Percentiles rank a stretch among this genome's conserved stretches.
These are phyloP conservation scores for Schizaphis graminum DNA, from an alignment of 2,888 invertebrate genomes.

Conservation along the genomic window DNA sequence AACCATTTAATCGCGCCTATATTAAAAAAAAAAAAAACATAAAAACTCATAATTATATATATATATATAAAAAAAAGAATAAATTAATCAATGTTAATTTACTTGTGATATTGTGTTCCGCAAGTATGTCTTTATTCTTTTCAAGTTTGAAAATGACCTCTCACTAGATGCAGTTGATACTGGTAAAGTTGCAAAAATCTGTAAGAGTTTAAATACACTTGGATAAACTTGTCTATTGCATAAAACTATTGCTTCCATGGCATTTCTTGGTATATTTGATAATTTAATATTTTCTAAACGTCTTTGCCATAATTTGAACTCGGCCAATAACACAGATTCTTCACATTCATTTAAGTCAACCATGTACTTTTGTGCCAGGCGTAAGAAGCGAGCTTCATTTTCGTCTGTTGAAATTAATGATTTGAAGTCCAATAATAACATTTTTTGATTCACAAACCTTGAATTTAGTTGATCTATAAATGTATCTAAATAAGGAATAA, in stretches of 20 bases:
- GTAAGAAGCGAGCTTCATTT: not conserved
- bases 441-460: slow-evolving; percentile 22
- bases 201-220: not conserved
- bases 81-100: not conserved
- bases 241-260: too few species aligned
- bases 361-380: not conserved
- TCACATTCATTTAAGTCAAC: slow-evolving; percentile 26
- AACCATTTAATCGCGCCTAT: slow-evolving; percentile 18
- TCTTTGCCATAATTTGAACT: slow-evolving; percentile 15
- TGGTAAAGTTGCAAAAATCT: not conserved
- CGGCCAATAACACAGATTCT: slow-evolving; percentile 29
- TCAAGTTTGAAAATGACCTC: not conserved
- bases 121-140: too few species aligned
- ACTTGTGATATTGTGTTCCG: not conserved
- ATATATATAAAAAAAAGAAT: not conserved
- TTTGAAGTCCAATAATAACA: slow-evolving; percentile 11
- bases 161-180: not conserved
- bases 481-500: not conserved
- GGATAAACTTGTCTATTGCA: not conserved
- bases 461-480: slow-evolving; percentile 8
- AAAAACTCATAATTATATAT: not conserved
- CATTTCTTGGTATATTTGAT: too few species aligned
- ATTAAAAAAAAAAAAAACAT: not conserved
- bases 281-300: slow-evolving; percentile 4
- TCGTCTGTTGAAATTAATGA: slow-evolving; percentile 16